These are phyloP conservation scores for Anodontia alba DNA, from an alignment of 2,888 invertebrate species.

Conservation along the genomic window DNA sequence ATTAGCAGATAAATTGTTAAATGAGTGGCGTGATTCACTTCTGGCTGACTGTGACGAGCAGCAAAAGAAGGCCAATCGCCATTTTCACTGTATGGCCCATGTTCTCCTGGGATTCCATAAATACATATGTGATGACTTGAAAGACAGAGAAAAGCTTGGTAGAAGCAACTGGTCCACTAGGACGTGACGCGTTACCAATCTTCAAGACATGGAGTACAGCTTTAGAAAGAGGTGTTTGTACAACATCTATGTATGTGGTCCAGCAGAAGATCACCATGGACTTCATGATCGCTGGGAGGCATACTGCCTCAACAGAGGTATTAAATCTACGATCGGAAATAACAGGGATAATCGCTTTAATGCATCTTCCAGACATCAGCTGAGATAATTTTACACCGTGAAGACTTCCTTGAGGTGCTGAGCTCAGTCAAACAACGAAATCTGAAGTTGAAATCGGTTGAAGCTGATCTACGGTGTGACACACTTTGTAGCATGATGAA, in stretches of 20 bases:
- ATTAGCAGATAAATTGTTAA: constrained; percentile 15
- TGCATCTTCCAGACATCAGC: neutral
- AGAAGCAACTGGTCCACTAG: constrained; percentile 28
- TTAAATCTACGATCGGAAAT: constrained; percentile 54
- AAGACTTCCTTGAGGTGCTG: neutral
- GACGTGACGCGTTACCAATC: constrained; percentile 34
- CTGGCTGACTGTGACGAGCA: neutral
- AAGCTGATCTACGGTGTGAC: neutral
- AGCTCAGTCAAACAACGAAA: neutral
- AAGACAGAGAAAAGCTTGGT: constrained; percentile 10
- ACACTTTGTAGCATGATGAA: neutral
- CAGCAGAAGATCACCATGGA: constrained; percentile 47
- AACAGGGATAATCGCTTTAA: constrained; percentile 51
- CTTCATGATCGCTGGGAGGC: constrained; percentile 53
- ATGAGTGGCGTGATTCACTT: constrained; percentile 14
- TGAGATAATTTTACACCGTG: neutral
- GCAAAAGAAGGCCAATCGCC: neutral
- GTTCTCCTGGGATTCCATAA: constrained; percentile 53
- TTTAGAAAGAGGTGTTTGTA: constrained; percentile 35
- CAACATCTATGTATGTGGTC: constrained; percentile 41
- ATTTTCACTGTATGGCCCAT: constrained; percentile 55
- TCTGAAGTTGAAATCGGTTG: neutral
- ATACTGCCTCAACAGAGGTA: constrained; percentile 43
- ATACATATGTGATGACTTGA: constrained; percentile 23
- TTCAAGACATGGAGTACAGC: constrained; percentile 50